Conservation (phyloP, 2,113 vertebrate genomes). For the Sporophila hypoxantha region DNA sequence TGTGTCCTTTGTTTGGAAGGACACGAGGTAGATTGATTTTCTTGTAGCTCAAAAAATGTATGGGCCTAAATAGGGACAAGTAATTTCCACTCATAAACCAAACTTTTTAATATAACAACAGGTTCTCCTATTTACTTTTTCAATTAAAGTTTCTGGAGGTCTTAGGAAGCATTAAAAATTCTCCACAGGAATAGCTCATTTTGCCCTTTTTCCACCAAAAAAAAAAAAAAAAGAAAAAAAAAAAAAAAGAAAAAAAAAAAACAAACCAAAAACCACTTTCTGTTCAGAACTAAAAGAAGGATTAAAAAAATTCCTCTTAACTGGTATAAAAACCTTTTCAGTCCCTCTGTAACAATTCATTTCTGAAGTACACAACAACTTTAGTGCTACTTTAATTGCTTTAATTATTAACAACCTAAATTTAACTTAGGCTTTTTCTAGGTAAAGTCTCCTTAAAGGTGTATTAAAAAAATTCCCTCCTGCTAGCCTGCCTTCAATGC, state of each 20-base stretch:
- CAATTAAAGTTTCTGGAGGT: background rate
- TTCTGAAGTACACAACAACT: constrained; percentile 22
- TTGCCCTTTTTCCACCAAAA: background rate
- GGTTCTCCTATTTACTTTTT: background rate
- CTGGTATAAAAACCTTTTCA: constrained; percentile 3
- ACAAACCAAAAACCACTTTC: background rate
- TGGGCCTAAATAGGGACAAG: background rate
- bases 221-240: background rate
- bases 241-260: background rate
- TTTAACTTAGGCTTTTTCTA: constrained; percentile 4
- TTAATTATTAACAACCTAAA: constrained; percentile 43
- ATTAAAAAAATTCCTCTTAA: background rate
- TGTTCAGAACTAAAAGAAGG: background rate
- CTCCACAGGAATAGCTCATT: background rate
- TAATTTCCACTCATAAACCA: background rate
- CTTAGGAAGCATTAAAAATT: background rate
- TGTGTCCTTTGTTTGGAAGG: background rate
- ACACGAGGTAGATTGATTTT: background rate
- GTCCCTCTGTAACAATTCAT: background rate
- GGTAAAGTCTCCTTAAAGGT: constrained; percentile 3
- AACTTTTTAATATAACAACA: background rate
- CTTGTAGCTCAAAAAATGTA: background rate
- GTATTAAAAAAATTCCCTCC: background rate
- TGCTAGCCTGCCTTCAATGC: constrained; percentile 16
- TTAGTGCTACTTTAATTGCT: constrained; percentile 22